Base-by-base conservation (phyloP, 2,797 vertebrate genomes). In the Aeoliscus strigatus region DNA sequence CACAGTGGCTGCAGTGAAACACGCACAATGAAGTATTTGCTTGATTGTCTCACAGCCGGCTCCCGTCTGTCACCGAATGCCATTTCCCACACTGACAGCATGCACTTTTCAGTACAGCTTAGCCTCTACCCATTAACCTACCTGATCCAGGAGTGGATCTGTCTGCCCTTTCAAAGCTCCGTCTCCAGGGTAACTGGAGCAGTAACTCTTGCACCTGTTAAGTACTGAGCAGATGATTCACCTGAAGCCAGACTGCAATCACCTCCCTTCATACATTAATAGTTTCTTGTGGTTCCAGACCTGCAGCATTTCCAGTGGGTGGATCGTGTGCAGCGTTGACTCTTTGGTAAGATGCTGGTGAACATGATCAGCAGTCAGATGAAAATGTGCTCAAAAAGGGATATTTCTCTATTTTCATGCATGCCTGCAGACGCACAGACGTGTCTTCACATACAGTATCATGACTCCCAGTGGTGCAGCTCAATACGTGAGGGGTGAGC, bases 111-210 rank as follows among this genome's bases (percentile, higher is more conserved):
- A 43, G 51, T 48, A 18, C 30, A 26, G 34, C 24, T 15, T 30
- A 33, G 39, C 28, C 50, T 55, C 70, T 72, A 62, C 46, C 51
- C 50, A 73, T 71, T 77, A 67, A 70, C 59, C 43, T 23, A 9
- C 27, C 39, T 14, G 16, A 56, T 66, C 56, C 45, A 37, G 33
- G 27, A 58, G 30, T 5, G 8, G 27, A 43, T 66, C 65, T 2
- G 17, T 60, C 58, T 70, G 63, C 60, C 76, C 60, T 80, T 77
- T 79, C 24, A 62, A 77, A 74, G 31, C 7, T 3, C 65, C 52
- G 76, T 83, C 79, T 83, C 79, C 80, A 77, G 70, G 81, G 82
- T 53, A 82, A 82, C 79, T 32, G 48, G 41, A 44, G 42, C 53
- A 47, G 54, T 60, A 66, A 62, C 50, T 70, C 44, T 41, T 50